Evolutionary conservation across 2,888 invertebrate genomes (phyloP), one percentile per base, ranked within the genome.

Genomic region (Agonopterix alstromeriana): DNA sequence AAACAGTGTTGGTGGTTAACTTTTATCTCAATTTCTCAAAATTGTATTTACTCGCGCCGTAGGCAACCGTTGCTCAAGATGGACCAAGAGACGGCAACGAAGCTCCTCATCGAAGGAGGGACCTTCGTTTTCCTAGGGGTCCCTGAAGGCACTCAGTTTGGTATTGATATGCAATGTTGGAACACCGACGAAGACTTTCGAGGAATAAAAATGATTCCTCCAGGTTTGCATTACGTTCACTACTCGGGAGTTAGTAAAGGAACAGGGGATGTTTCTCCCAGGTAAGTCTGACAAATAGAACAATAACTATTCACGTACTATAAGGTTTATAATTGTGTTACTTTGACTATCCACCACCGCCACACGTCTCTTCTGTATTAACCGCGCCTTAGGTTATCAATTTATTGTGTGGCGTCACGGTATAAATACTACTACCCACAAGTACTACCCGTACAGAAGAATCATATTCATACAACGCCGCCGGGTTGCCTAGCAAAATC

Each of bases 201-300:
- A 65, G 99, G 99, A 0, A 92, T 99, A 35, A 99, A 99, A 90
- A 98, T 99, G 98, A 98, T 99, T 63, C 99, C 99, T 0, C 97
- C 98, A 1, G 99, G 99, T 5, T 84, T 98, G 48, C 99, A 99
- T 80, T 98, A 95, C 70, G 90, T 99, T 10, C 97, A 97, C 86
- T 98, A 95, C 73, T 95, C 95, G 89, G 92, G 90, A 55, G 89
- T 90, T 10, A 92, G 91, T 64, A 82, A 84, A 56, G 82, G 81
- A 0, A 90, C 90, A 46, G 92, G 92, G 0, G 93, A 94, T 63
- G 81, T 90, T 5, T 92, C 93, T 2, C 94, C 94, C 10, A 89
- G 96, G 77, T 92, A 58, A 61, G 59, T 57, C 27, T 27, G 27
- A 27, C 27, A 7, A 3, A 27, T 27, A 27, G 27, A 27, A 14